phyloP scores from a whole-genome alignment of 2,888 invertebrate species.

The Machimus atricapillus region DNA sequence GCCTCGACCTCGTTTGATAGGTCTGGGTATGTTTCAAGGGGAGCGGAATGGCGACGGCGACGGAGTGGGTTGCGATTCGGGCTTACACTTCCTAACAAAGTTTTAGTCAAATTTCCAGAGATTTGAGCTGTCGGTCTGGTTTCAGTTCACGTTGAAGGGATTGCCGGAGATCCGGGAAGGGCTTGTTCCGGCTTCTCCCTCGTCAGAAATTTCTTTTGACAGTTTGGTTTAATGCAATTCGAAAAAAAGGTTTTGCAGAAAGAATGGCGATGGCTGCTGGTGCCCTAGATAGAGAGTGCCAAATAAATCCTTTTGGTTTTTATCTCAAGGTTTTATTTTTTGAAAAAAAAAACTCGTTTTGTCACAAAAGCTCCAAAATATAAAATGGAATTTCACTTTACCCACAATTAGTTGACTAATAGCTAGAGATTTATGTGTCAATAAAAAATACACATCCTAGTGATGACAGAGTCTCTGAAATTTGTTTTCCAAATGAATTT shows the following conservation, averaged over 20 bases:
- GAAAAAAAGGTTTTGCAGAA: neutral
- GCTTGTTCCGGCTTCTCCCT: neutral
- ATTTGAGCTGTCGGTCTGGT: conserved; percentile 33
- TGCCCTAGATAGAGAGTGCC: neutral
- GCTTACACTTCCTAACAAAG: conserved; percentile 33
- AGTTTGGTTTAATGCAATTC: conserved; percentile 26
- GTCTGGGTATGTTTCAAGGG: neutral
- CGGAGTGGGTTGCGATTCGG: neutral
- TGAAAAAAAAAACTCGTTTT: neutral
- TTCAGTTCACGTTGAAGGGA: conserved; percentile 20
- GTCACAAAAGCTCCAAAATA: neutral
- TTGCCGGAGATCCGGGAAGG: neutral
- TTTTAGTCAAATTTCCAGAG: conserved; percentile 35
- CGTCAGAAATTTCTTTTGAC: conserved; percentile 36
- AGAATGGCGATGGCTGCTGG: neutral
- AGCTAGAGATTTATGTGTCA: too few relatives aligned
- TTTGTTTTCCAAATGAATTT: too few relatives aligned
- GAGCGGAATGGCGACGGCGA: neutral
- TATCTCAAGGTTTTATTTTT: neutral
- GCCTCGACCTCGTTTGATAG: neutral
- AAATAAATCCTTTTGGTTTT: neutral
- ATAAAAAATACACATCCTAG: too few relatives aligned
- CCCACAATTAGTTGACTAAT: too few relatives aligned
- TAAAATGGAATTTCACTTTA: too few relatives aligned
- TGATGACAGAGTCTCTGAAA: too few relatives aligned